A percentile compares a stretch with the other conserved stretches of the same genome.
phyloP scores from a whole-genome alignment of 2,113 vertebrate genomes.

The Aleadryas rufinucha region DNA sequence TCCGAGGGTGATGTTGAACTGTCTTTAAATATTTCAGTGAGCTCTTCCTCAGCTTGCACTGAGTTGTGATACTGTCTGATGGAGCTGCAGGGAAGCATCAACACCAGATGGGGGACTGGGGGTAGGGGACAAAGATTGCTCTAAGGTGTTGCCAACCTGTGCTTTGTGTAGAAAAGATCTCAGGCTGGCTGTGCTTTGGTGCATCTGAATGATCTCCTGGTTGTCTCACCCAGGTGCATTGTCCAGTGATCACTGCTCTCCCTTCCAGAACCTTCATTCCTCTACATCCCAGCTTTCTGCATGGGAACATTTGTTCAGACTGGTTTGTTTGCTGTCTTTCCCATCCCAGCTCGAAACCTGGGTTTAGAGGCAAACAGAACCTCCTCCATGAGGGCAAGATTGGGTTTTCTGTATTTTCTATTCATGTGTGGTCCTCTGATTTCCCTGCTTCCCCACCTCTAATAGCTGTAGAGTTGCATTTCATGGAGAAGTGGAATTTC shows the following conservation, averaged over 20 bases:
- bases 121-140: not conserved
- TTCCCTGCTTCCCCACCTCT: not conserved
- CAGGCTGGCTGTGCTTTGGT: not conserved
- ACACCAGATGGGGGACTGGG: not conserved
- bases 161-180: not conserved
- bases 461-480: not conserved
- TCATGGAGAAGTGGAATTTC: constrained; percentile 24
- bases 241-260: not conserved
- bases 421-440: not conserved
- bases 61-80: not conserved
- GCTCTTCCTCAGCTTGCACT: not conserved
- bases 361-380: not conserved
- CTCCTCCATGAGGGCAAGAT: not conserved
- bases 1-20: not conserved
- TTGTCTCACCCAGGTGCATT: not conserved
- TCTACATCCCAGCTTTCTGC: not conserved
- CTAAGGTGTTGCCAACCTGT: not conserved
- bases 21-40: not conserved
- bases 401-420: not conserved
- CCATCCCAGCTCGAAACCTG: not conserved
- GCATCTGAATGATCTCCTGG: not conserved
- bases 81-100: not conserved
- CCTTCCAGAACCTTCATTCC: not conserved
- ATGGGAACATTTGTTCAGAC: not conserved
- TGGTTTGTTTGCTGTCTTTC: not conserved